phyloP scores from a whole-genome alignment of 2,113 vertebrate genomes.

The Antennarius striatus region DNA sequence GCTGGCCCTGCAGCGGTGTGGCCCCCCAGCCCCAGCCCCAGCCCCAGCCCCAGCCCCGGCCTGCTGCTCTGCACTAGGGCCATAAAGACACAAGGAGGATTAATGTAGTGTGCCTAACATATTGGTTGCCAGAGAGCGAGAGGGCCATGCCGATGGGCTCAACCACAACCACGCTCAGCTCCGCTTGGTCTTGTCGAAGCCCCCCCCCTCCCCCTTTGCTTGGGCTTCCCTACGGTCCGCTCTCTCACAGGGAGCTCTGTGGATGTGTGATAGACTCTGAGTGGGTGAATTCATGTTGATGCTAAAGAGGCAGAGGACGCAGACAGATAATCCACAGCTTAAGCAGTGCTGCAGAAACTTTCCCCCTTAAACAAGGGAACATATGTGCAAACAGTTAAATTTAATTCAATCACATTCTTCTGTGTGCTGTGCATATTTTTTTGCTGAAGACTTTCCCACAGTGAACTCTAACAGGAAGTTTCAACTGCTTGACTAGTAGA shows the following conservation, averaged over 20 bases:
- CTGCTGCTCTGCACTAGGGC: constrained; percentile 69
- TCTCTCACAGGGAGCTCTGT: constrained; percentile 76
- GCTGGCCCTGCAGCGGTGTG: constrained; percentile 67
- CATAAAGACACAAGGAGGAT: constrained; percentile 80
- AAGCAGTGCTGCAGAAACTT: constrained; percentile 70
- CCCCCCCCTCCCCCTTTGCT: constrained; percentile 49
- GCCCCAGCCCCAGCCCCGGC: constrained; percentile 37
- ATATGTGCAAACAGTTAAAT: constrained; percentile 74
- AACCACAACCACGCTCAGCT: constrained; percentile 47
- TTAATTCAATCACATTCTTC: constrained; percentile 64
- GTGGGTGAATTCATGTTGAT: constrained; percentile 75
- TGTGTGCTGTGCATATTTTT: constrained; percentile 34
- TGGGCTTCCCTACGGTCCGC: constrained; percentile 71
- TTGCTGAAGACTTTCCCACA: constrained; percentile 44
- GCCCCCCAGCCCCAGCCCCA: constrained; percentile 22
- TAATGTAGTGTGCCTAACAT: constrained; percentile 77
- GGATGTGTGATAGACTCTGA: constrained; percentile 77
- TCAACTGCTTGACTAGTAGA: constrained; percentile 34
- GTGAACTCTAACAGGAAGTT: constrained; percentile 39
- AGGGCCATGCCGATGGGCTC: constrained; percentile 75
- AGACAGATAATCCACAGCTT: constrained; percentile 77
- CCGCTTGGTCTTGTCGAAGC: constrained; percentile 39
- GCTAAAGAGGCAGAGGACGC: constrained; percentile 75
- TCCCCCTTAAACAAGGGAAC: constrained; percentile 73
- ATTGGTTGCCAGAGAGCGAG: constrained; percentile 74